Evolutionary conservation across 1,140 invertebrate species (phyloP).

Genomic region (Forficula auricularia): DNA sequence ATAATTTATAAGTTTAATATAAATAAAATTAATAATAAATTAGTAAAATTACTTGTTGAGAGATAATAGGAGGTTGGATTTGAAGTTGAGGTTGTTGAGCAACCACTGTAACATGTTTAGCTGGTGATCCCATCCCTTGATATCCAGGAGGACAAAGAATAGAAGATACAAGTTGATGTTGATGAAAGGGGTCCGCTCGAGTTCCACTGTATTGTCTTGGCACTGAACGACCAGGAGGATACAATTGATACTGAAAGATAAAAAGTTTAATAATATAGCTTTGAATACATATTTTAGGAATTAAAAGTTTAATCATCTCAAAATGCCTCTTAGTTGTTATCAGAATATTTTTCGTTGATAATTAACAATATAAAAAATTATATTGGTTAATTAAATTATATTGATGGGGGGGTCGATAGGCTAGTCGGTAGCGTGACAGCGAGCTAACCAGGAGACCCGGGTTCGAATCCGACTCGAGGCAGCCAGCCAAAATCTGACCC

Average conservation of each 20-base stretch:
- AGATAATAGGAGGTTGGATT: conserved; percentile 48
- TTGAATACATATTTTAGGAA: no score
- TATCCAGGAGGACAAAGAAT: conserved; percentile 73
- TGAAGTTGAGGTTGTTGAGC: conserved; percentile 42
- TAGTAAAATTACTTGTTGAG: conserved; percentile 38
- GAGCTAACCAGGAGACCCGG: no score
- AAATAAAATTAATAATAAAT: neutral
- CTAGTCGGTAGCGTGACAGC: no score
- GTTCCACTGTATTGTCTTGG: conserved; percentile 40
- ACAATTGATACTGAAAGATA: conserved; percentile 72
- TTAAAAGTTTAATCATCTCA: no score
- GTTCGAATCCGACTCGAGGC: no score
- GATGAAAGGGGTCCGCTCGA: conserved; percentile 53
- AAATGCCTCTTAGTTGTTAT: no score
- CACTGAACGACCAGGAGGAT: conserved; percentile 58
- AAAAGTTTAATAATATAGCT: no score
- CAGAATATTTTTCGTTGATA: no score
- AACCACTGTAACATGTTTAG: conserved; percentile 79
- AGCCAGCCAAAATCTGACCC: no score
- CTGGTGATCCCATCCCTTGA: conserved; percentile 64
- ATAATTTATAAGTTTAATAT: neutral
- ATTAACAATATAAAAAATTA: no score
- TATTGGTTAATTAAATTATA: no score
- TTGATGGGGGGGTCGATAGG: no score
- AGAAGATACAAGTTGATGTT: conserved; percentile 75